These are phyloP conservation scores for Sphaeridia pumilis DNA, from an alignment of 2,888 invertebrate genomes.

Conservation along the genomic window DNA sequence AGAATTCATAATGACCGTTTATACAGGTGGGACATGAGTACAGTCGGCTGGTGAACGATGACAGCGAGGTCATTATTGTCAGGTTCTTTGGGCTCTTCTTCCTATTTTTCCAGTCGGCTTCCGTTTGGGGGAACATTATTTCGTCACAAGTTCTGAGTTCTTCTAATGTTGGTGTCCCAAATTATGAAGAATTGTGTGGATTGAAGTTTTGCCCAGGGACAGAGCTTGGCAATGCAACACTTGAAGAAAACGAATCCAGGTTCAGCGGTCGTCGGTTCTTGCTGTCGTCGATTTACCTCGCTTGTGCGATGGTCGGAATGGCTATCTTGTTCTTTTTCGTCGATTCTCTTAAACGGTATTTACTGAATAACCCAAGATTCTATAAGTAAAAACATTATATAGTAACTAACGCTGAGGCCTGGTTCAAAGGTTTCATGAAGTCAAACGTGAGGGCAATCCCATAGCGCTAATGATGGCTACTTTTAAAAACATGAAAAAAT, in stretches of 20 bases:
- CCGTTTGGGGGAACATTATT: conserved; percentile 59
- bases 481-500: conserved; percentile 76
- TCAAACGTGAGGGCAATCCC: conserved; percentile 54
- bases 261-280: conserved; percentile 47
- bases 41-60: conserved; percentile 74
- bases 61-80: conserved; percentile 84
- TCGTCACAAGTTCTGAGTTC: conserved; percentile 64
- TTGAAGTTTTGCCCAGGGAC: conserved; percentile 55
- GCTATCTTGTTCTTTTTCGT: conserved; percentile 75
- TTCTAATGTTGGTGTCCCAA: background rate
- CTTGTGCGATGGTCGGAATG: conserved; percentile 73
- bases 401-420: too few species aligned
- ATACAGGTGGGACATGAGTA: conserved; percentile 75
- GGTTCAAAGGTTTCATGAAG: conserved; percentile 68
- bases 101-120: conserved; percentile 75
- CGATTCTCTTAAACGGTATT: conserved; percentile 76
- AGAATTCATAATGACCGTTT: conserved; percentile 3
- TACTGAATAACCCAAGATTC: conserved; percentile 8
- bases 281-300: conserved; percentile 77
- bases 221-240: conserved; percentile 4
- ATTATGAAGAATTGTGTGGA: conserved; percentile 49
- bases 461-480: conserved; percentile 77
- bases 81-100: conserved; percentile 98
- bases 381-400: background rate
- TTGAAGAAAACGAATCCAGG: background rate